Evolutionary conservation across 2,797 vertebrate genomes (phyloP).

Genomic region (Ambastaia sidthimunki): DNA sequence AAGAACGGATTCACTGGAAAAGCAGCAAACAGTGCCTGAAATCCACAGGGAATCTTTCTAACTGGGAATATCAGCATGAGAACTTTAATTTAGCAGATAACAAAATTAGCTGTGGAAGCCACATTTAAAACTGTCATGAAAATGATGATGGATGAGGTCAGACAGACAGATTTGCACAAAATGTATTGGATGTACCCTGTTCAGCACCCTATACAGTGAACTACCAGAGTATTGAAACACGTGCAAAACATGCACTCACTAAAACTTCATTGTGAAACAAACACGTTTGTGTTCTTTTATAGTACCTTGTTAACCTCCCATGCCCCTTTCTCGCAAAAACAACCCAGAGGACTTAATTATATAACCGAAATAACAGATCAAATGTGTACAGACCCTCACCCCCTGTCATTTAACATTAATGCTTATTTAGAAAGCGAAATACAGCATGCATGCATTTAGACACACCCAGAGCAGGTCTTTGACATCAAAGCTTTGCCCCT

Average conservation of each 20-base stretch:
- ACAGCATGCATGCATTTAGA: not conserved
- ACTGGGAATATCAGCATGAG: constrained; percentile 24
- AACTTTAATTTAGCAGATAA: constrained; percentile 35
- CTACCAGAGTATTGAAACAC: no score
- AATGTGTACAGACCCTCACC: not conserved
- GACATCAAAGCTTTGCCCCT: constrained; percentile 7
- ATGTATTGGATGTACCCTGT: no score
- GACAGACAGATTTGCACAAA: constrained; percentile 8
- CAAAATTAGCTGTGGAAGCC: constrained; percentile 26
- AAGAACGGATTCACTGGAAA: constrained; percentile 1
- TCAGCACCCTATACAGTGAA: no score
- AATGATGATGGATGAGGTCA: constrained; percentile 1
- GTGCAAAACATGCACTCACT: no score
- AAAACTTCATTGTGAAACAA: no score
- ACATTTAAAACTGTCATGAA: constrained; percentile 16
- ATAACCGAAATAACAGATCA: not conserved
- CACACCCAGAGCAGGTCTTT: not conserved
- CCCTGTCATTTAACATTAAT: not conserved
- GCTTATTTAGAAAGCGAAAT: not conserved
- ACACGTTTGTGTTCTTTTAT: no score
- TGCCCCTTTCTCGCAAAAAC: not conserved
- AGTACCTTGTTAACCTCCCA: not conserved
- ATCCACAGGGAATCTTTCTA: constrained; percentile 15
- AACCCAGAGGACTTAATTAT: not conserved
- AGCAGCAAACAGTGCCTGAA: constrained; percentile 18